Base-by-base conservation (phyloP, 1,140 invertebrate species). In the Drosophila repleta region DNA sequence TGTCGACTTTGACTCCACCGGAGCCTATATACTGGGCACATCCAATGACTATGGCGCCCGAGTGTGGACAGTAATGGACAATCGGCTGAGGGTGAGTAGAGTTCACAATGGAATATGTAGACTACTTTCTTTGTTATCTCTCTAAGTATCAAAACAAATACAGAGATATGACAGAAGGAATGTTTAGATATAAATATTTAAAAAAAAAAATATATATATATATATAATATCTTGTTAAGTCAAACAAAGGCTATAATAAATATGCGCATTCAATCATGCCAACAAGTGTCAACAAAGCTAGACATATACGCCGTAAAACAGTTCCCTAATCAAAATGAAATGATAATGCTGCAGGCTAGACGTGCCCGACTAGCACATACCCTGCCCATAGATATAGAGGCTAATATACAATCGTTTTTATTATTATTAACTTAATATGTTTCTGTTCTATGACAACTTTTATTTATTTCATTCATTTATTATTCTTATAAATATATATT, bases 1-100 rank as follows among this genome's bases (percentile, higher is more conserved):
- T 1, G 95, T 99, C 43, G 97, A 99, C 90, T 99, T 98, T 92
- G 98, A 99, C 92, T 94, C 95, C 24, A 96, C 97, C 48, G 97
- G 97, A 37, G 94, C 94, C 18, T 94, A 96, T 74, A 94, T 99
- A 60, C 93, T 99, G 32, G 98, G 96, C 48, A 96, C 98, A 18
- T 98, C 97, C 29, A 98, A 97, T 92, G 98, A 99, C 93, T 98
- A 97, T 92, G 98, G 98, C 0, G 97, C 96, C 90, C 94, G 98
- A 55, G 96, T 99, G 32, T 99, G 98, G 98, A 97, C 96, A 4
- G 94, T 99, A 35, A 93, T 92, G 51, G 98, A 99, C 93, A 96
- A 96, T 91, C 94, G 97, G 90, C 93, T 99, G 91, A 95, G 97
- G 95, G 97, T 91, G 20, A 91, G 90, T 79, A 6, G 6, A n/a